Conservation (phyloP, 2,888 invertebrate genomes). For the Unio delphinus region DNA sequence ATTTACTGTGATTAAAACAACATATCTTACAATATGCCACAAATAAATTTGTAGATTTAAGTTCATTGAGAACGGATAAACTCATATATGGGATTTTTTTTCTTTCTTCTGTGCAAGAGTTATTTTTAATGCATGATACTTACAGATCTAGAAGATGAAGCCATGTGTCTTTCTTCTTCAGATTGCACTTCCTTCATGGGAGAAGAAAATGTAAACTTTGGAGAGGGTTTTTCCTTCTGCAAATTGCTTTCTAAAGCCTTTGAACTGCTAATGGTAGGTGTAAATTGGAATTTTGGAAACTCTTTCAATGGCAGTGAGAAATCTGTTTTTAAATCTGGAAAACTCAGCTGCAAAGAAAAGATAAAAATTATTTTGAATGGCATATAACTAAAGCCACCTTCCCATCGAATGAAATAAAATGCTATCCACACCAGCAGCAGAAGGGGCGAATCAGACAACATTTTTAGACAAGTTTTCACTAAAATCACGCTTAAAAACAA, state of each 20-base stretch:
- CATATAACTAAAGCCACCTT: not conserved
- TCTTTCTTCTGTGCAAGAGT: too few species aligned
- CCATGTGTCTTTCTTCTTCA: slow-evolving; percentile 16
- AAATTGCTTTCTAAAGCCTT: slow-evolving; percentile 1
- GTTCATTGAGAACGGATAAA: not conserved
- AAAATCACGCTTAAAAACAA: too few species aligned
- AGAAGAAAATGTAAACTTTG: slow-evolving; percentile 56
- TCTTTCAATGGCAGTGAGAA: slow-evolving; percentile 76
- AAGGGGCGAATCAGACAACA: too few species aligned
- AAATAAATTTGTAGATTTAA: too few species aligned
- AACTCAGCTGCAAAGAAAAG: slow-evolving; percentile 38
- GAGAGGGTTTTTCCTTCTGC: slow-evolving; percentile 5
- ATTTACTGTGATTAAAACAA: too few species aligned
- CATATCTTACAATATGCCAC: too few species aligned
- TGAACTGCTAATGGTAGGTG: slow-evolving; percentile 4
- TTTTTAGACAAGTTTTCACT: too few species aligned
- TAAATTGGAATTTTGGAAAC: slow-evolving; percentile 76
- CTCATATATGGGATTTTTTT: not conserved
- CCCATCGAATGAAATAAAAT: too few species aligned
- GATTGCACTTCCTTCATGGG: slow-evolving; percentile 48
- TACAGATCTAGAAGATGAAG: slow-evolving; percentile 15
- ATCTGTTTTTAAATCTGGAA: slow-evolving; percentile 66
- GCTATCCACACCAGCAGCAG: too few species aligned
- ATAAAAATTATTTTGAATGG: not conserved
- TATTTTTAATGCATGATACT: slow-evolving; percentile 1